Percentiles rank a stretch among this genome's conserved stretches.
Conservation (phyloP, 2,797 vertebrate species). For the Eupleurogrammus muticus region DNA sequence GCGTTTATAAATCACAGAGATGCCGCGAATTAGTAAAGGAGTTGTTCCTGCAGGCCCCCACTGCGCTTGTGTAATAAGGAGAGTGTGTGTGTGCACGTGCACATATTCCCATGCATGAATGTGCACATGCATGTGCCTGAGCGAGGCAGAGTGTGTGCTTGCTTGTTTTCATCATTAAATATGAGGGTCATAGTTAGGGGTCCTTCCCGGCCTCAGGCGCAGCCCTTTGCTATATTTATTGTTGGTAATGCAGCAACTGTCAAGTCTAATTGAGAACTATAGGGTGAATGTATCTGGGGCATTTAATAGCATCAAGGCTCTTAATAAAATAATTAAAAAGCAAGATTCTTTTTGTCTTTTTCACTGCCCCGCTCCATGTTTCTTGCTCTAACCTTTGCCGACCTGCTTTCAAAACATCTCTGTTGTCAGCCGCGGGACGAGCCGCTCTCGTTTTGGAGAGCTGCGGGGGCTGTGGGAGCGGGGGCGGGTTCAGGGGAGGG, state of each 20-base stretch:
- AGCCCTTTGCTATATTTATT: constrained; percentile 86
- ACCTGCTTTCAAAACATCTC: constrained; percentile 73
- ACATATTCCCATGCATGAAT: constrained; percentile 24
- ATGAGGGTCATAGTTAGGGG: constrained; percentile 83
- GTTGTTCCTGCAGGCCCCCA: constrained; percentile 29
- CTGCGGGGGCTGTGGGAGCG: constrained; percentile 11
- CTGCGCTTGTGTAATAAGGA: constrained; percentile 55
- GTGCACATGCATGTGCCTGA: constrained; percentile 51
- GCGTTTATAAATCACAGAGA: constrained; percentile 32
- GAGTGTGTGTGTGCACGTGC: constrained; percentile 9
- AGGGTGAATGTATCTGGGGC: constrained; percentile 84
- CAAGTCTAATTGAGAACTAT: constrained; percentile 84
- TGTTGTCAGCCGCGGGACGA: constrained; percentile 62
- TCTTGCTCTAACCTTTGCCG: constrained; percentile 76
- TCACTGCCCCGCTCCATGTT: constrained; percentile 71
- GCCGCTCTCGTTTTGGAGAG: constrained; percentile 50
- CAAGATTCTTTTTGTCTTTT: constrained; percentile 82
- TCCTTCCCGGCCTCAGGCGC: constrained; percentile 76
- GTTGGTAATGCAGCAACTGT: constrained; percentile 86
- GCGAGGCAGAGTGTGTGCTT: constrained; percentile 65
- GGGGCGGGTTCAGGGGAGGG: constrained; percentile 33
- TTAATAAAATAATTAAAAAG: constrained; percentile 84
- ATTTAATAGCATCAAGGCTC: constrained; percentile 84
- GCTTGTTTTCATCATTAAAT: constrained; percentile 87
- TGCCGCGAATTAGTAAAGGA: constrained; percentile 12